A percentile compares a stretch with the other conserved stretches of the same genome.
These are phyloP conservation scores for Pomacea maculata DNA, from an alignment of 1,140 invertebrate genomes.

Conservation along the genomic window DNA sequence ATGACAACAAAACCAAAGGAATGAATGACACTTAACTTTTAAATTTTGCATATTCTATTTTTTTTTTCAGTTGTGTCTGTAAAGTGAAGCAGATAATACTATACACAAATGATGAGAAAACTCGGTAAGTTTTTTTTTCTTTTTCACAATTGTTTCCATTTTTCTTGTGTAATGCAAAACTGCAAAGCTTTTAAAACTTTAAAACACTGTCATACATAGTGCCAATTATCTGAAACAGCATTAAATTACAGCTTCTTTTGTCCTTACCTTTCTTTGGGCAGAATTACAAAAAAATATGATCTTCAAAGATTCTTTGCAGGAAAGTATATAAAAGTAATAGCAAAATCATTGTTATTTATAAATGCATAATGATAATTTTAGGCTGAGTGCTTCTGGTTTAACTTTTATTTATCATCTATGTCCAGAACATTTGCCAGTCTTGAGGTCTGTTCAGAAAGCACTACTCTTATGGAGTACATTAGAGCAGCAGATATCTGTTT, in stretches of 20 bases:
- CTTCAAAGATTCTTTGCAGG: too few species aligned
- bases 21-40: too few species aligned
- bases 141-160: too few species aligned
- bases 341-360: neutral
- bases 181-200: too few species aligned
- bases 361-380: neutral
- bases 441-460: conserved; percentile 30
- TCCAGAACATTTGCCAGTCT: conserved; percentile 45
- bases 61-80: conserved; percentile 40
- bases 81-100: conserved; percentile 33
- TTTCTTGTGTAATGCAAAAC: too few species aligned
- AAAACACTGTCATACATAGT: too few species aligned
- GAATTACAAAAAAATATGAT: neutral
- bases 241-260: neutral
- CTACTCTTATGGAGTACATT: conserved; percentile 34
- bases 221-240: too few species aligned
- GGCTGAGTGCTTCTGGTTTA: neutral
- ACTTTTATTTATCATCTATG: conserved; percentile 14
- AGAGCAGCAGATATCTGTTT: conserved; percentile 40
- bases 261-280: neutral
- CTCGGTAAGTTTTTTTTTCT: conserved; percentile 31
- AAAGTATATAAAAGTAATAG: neutral
- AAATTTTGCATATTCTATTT: neutral
- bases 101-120: conserved; percentile 53
- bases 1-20: too few species aligned